Conservation (phyloP, 2,113 vertebrate genomes). For the Poeciliopsis prolifica region DNA sequence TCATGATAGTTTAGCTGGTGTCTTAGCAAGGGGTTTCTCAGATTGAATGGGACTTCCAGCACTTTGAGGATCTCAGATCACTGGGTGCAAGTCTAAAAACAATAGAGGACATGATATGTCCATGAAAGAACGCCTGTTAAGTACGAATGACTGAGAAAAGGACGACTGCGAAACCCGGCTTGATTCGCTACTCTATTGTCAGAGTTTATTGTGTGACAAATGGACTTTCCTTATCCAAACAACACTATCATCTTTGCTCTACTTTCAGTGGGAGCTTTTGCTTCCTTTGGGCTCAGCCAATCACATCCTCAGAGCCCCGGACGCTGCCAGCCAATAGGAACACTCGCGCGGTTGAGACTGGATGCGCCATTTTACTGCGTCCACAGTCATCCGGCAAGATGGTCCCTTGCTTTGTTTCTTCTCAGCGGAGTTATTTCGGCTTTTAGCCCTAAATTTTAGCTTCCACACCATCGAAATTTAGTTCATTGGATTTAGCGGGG, state of each 20-base stretch:
- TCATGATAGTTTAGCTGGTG: no score
- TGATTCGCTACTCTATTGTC: no score
- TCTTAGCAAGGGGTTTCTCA: no score
- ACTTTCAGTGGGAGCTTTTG: constrained; percentile 8
- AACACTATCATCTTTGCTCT: background rate
- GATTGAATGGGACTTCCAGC: no score
- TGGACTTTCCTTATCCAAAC: no score
- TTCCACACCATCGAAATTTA: constrained; percentile 21
- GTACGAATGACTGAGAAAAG: no score
- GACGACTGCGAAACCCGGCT: no score
- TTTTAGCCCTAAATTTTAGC: constrained; percentile 62
- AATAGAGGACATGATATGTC: no score
- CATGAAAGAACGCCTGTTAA: no score
- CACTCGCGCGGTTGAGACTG: constrained; percentile 71
- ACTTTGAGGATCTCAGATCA: no score
- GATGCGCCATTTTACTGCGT: constrained; percentile 87
- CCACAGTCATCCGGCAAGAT: constrained; percentile 87
- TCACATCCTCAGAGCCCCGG: constrained; percentile 32
- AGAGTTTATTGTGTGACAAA: no score
- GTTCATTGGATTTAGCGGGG: background rate
- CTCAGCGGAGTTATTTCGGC: constrained; percentile 65
- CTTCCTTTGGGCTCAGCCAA: constrained; percentile 23
- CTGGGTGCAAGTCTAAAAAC: no score
- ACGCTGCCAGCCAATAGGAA: constrained; percentile 76
- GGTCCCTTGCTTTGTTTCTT: constrained; percentile 85